Percentiles rank a stretch among this genome's conserved stretches.
phyloP scores from a whole-genome alignment of 2,888 invertebrate species.

The Melipona beecheii region DNA sequence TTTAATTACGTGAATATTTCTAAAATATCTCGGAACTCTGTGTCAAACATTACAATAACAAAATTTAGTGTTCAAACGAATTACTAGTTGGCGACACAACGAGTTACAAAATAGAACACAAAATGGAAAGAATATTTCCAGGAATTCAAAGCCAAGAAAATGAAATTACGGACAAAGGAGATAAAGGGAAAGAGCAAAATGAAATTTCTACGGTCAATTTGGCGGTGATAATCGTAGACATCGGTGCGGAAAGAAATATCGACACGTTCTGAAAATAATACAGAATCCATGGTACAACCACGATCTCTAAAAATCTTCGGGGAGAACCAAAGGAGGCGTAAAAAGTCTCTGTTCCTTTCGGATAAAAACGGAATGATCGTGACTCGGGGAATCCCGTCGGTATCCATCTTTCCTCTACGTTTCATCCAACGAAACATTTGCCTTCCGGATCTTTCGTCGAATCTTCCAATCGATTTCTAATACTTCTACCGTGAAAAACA shows the following conservation, averaged over 20 bases:
- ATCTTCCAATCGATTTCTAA: neutral
- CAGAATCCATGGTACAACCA: neutral
- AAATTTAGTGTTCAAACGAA: no score
- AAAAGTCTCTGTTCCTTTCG: conserved; percentile 13
- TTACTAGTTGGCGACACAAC: no score
- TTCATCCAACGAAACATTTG: conserved; percentile 20
- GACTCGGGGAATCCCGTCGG: conserved; percentile 26
- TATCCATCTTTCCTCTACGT: neutral
- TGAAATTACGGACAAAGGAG: no score
- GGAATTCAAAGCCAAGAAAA: no score
- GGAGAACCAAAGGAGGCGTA: neutral
- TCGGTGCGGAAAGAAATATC: neutral
- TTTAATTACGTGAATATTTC: no score
- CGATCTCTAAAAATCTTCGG: neutral
- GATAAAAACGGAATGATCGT: conserved; percentile 27
- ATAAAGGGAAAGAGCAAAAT: neutral
- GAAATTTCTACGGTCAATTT: neutral
- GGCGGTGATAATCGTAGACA: conserved; percentile 9
- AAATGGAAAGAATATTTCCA: no score
- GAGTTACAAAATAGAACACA: no score
- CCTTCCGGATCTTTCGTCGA: neutral
- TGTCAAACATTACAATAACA: no score
- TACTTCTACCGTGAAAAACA: neutral
- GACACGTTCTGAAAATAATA: conserved; percentile 32
- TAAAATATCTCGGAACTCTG: no score